phyloP scores from a whole-genome alignment of 2,113 vertebrate genomes.

The Grus americana region DNA sequence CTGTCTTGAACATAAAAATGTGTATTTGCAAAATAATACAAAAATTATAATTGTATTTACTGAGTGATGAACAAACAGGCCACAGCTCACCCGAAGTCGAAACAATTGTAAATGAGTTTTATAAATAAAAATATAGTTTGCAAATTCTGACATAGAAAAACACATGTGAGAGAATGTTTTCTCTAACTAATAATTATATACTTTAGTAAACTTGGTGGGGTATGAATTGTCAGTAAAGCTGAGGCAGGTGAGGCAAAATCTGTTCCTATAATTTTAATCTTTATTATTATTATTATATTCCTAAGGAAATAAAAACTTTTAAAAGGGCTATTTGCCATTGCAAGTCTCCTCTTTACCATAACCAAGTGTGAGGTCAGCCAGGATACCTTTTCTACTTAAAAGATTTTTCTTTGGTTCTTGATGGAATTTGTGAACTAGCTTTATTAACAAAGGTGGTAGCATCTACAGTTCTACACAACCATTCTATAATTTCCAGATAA shows the following conservation, averaged over 20 bases:
- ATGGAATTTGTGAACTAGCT: not conserved
- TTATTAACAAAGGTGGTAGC: not conserved
- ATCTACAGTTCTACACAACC: not conserved
- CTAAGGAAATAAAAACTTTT: not conserved
- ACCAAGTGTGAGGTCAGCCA: not conserved
- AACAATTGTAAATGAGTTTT: not conserved
- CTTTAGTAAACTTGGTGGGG: not conserved
- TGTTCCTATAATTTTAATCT: not conserved
- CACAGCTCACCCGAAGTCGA: not conserved
- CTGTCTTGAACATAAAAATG: not conserved
- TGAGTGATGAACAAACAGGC: not conserved
- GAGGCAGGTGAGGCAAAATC: not conserved
- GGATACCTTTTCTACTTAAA: not conserved
- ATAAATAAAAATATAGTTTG: not conserved
- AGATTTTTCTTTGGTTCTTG: not conserved
- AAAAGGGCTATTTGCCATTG: not conserved
- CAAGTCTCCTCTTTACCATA: not conserved
- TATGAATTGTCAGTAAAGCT: not conserved
- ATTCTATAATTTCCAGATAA: not conserved
- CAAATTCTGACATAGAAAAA: not conserved
- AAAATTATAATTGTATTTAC: not conserved
- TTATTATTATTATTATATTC: not conserved
- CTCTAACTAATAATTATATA: not conserved
- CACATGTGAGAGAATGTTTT: not conserved
- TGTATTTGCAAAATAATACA: not conserved